Evolutionary conservation across 1,140 invertebrate species (phyloP).

Genomic region (Babylonia areolata): DNA sequence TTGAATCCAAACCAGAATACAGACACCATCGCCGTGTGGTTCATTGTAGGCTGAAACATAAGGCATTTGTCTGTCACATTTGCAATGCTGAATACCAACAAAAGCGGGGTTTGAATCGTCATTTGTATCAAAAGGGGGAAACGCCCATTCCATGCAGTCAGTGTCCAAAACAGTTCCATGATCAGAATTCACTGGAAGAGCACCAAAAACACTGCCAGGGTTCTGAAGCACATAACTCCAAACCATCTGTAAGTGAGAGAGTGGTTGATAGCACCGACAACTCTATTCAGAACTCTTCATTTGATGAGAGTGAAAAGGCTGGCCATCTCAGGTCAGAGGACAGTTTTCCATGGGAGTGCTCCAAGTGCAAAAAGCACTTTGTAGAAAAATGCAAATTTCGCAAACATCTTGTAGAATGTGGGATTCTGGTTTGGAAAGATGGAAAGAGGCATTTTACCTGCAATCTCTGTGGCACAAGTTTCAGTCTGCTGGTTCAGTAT

Average conservation of each 20-base stretch:
- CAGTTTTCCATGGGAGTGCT: constrained; percentile 19
- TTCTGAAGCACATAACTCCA: background rate
- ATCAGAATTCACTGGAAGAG: constrained; percentile 3
- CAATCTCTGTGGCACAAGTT: background rate
- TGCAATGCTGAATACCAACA: background rate
- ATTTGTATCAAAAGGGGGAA: background rate
- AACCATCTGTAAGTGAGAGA: background rate
- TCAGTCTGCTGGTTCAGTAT: background rate
- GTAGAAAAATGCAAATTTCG: background rate
- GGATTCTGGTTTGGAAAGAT: background rate
- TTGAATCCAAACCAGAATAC: constrained; percentile 25
- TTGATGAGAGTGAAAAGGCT: background rate
- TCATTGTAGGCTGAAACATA: constrained; percentile 13
- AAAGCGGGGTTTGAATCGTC: constrained; percentile 25
- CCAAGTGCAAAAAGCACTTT: constrained; percentile 24
- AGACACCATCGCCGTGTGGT: constrained; percentile 1
- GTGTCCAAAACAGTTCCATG: constrained; percentile 15
- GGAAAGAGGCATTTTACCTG: background rate
- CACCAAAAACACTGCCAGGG: background rate
- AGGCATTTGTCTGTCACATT: constrained; percentile 19
- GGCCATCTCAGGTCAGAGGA: background rate
- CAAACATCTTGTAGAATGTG: constrained; percentile 11
- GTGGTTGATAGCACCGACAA: background rate
- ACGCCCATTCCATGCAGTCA: background rate
- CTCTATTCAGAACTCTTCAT: too few relatives aligned